Evolutionary conservation across 2,888 invertebrate genomes (phyloP), one percentile per base, ranked within the genome.

Genomic region (Machimus rusticus): DNA sequence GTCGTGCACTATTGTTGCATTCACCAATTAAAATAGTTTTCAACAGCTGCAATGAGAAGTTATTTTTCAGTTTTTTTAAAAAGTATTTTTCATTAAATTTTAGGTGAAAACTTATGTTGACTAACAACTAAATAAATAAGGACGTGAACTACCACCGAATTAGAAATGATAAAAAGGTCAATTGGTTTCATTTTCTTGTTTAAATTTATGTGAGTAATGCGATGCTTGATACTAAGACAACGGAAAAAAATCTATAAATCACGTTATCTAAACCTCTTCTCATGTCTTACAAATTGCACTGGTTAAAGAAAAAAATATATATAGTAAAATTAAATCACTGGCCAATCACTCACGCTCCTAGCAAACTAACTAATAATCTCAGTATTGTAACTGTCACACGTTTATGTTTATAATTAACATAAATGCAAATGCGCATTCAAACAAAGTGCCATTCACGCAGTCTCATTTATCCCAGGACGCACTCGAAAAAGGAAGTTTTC

Each of bases 261-360:
- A 81, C 46, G 28, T 51, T 51, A 16, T 51, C 28, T 81, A 46
- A 81, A 43, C 82, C 34, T 31, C 37, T 37, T 82, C 57, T 57
- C 34, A 34, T 82, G 82, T 82, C 34, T 89, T 89, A 89, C 89
- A 89, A 89, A 89, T 89, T 89, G 89, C 90, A 90, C 90, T 89
- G 89, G 89, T 89, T 89, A 88, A 88, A 88, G 87, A 89, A 87
- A 87, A 87, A 89, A 46, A 46, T 46, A 16, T 46, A 46, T 46
- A 23, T 76, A 37, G n/a, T 37, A 39, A 37, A 37, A 87, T 87
- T 85, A 88, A 88, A 89, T 89, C 90, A 89, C 90, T 90, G 90
- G 90, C 89, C 86, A 74, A 74, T 81, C 87, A 51, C 66, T 66
- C 19, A 37, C 86, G 77, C 19, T 77, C 51, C 43, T 74, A 76